phyloP scores from a whole-genome alignment of 2,797 vertebrate genomes.

The Microctenopoma lineatum region DNA sequence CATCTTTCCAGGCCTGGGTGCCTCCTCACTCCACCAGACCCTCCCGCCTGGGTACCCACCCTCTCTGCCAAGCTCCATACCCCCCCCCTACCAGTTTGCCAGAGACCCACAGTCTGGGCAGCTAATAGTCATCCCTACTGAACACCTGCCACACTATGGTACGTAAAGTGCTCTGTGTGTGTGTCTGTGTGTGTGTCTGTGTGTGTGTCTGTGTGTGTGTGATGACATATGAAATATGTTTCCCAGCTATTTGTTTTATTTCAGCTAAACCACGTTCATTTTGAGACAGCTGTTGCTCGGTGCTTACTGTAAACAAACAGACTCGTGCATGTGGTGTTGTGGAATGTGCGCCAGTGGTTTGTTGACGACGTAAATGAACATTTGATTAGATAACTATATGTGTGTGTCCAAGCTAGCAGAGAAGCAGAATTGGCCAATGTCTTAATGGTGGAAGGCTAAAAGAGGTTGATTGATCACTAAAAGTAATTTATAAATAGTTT shows the following conservation, averaged over 20 bases:
- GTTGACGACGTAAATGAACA: neutral
- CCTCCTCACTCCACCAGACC: conserved; percentile 92
- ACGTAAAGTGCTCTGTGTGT: conserved; percentile 50
- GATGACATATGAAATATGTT: neutral
- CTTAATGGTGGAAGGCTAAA: no score
- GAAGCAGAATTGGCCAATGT: no score
- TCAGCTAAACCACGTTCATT: neutral
- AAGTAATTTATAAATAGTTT: no score
- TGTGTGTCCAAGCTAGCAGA: no score
- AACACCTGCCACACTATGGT: conserved; percentile 97
- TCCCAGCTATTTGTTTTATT: neutral
- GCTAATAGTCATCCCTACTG: conserved; percentile 93
- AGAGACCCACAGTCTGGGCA: conserved; percentile 96
- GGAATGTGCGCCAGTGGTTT: conserved; percentile 8
- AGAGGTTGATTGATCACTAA: no score
- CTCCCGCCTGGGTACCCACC: conserved; percentile 91
- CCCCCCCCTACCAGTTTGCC: conserved; percentile 94
- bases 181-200: neutral
- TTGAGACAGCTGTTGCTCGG: conserved; percentile 33
- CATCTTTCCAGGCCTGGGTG: conserved; percentile 85
- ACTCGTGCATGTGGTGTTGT: conserved; percentile 20
- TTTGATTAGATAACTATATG: neutral
- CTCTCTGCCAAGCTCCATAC: conserved; percentile 89
- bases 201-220: conserved; percentile 8
- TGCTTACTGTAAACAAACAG: conserved; percentile 32